Base-by-base conservation (phyloP, 1,140 invertebrate genomes). In the Druon quercuslanigerum region DNA sequence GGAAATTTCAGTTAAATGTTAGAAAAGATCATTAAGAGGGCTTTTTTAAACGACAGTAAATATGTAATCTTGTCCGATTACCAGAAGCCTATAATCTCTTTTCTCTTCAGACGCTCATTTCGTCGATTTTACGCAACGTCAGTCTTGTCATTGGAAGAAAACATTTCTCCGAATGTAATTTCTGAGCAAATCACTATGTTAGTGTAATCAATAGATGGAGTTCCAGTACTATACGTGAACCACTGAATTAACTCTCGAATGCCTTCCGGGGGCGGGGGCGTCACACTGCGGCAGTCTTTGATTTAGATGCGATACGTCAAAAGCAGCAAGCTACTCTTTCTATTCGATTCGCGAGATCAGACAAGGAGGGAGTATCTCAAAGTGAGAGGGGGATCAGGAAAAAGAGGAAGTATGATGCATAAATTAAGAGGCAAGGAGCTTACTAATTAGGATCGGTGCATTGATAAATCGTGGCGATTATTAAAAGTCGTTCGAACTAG, bases 391-490 rank as follows among this genome's bases (percentile, higher is more conserved):
- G 11, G 25, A 19, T 20, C 9, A 57, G 19, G 54, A 56, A 57
- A 82, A 80, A 75, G 75, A 76, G 57, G 60, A 72, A 77, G 77
- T 51, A n/a, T 40, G 51, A 73, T 75, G 78, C 78, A 80, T 75
- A 79, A 76, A 81, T 77, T 75, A 76, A 82, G 54, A 76, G 25
- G 51, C 73, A 75, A 79, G 74, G 46, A 76, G 72, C 79, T 77
- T 74, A 74, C 77, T 84, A 84, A 84, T 84, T 84, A 84, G 77
- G 75, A 81, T 79, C 79, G 56, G 77, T 57, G 79, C 73, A 77
- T 84, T 81, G 81, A 84, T 84, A 82, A 84, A 84, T 84, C 79
- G 75, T 70, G 72, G 71, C 77, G 81, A 82, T 84, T 84, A 77
- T 82, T 78, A 82, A 84, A 82, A 84, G 81, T 82, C 77, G 83